Percentiles rank a stretch among this genome's conserved stretches.
Conservation (phyloP, 92 coral and sea anemone species). For the Parazoanthus swiftii region DNA sequence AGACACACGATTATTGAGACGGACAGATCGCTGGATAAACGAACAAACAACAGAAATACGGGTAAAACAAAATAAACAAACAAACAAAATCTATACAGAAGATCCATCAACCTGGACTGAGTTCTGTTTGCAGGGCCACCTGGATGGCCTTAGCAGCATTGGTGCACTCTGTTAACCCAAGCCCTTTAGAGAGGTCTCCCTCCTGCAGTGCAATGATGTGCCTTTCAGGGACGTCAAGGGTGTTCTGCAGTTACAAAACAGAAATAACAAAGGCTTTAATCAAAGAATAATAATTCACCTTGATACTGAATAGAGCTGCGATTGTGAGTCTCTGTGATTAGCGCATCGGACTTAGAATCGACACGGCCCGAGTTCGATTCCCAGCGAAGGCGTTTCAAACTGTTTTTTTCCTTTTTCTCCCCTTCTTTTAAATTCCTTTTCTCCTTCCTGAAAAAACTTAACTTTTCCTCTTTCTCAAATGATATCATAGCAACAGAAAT, state of each 20-base stretch:
- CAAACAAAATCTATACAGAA: no score
- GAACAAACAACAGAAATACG: background rate
- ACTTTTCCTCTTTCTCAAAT: no score
- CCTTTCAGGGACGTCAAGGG: slow-evolving; percentile 87
- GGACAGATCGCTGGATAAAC: background rate
- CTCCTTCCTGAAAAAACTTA: no score
- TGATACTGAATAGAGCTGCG: no score
- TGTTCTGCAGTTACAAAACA: slow-evolving; percentile 42
- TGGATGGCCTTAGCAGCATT: slow-evolving; percentile 86
- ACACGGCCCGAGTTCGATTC: no score
- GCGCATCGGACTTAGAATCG: no score
- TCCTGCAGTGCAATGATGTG: slow-evolving; percentile 73
- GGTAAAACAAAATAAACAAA: no score
- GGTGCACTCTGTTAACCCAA: slow-evolving; percentile 84
- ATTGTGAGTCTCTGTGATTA: background rate
- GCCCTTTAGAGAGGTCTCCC: slow-evolving; percentile 77
- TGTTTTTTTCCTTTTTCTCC: no score
- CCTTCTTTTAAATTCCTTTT: no score
- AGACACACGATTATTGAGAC: background rate
- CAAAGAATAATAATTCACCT: background rate
- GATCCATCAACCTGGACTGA: slow-evolving; percentile 73
- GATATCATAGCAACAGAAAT: no score
- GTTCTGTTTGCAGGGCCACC: slow-evolving; percentile 76
- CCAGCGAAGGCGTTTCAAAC: no score
- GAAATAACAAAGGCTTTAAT: background rate